Evolutionary conservation across 2,797 vertebrate species (phyloP).

Genomic region (Takifugu ocellatus): DNA sequence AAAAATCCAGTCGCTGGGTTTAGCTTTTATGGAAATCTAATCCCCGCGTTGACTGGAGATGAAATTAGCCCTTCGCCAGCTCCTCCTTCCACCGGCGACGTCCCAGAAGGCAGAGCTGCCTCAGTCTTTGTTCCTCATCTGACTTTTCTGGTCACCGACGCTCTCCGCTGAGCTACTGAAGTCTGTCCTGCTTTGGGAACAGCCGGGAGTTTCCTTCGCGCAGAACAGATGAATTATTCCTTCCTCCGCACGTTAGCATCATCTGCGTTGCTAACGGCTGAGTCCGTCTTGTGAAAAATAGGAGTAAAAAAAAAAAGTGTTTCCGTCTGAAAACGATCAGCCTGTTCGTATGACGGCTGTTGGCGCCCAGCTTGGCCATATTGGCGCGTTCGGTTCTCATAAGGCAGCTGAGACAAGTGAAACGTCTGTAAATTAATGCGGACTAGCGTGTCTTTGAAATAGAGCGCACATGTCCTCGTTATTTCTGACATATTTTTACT

Average conservation of each 20-base stretch:
- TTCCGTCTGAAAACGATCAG: not conserved
- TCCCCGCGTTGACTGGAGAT: not conserved
- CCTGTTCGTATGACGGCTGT: slow-evolving; percentile 15
- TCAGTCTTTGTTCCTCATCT: slow-evolving; percentile 39
- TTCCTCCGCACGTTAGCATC: not conserved
- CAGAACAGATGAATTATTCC: slow-evolving; percentile 29
- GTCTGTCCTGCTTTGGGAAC: slow-evolving; percentile 31
- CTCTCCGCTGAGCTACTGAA: slow-evolving; percentile 40
- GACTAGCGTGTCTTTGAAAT: slow-evolving; percentile 13
- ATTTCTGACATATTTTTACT: no score
- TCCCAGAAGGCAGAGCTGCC: slow-evolving; percentile 51
- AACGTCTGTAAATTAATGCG: slow-evolving; percentile 16
- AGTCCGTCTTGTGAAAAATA: not conserved
- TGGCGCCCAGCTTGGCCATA: slow-evolving; percentile 3
- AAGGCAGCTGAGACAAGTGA: slow-evolving; percentile 35
- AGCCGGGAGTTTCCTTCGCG: slow-evolving; percentile 32
- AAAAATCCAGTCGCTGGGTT: slow-evolving; percentile 3
- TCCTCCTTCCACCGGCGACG: not conserved
- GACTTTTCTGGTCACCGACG: slow-evolving; percentile 44
- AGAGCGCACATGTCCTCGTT: slow-evolving; percentile 4
- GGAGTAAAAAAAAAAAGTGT: not conserved
- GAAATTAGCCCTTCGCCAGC: not conserved
- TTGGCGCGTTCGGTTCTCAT: slow-evolving; percentile 16
- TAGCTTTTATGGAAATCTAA: slow-evolving; percentile 5
- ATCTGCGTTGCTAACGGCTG: no score